Conservation (phyloP, 2,113 vertebrate genomes). For the Candoia aspera region DNA sequence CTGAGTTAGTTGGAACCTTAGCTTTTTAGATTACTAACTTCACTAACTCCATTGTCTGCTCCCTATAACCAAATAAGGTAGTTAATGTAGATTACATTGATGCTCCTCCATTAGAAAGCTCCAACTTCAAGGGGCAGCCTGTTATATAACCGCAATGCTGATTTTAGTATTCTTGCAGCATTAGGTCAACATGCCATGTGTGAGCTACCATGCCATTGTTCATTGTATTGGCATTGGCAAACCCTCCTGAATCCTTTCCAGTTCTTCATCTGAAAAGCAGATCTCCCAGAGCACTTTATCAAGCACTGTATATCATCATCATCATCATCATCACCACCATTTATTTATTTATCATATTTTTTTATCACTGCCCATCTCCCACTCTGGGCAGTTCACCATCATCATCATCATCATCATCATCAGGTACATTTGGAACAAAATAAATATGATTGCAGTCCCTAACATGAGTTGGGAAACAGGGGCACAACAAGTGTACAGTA, state of each 20-base stretch:
- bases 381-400: too few relatives aligned
- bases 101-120: neutral
- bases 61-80: neutral
- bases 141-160: neutral
- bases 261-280: neutral
- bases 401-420: neutral
- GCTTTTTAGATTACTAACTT: neutral
- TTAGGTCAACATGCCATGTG: neutral
- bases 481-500: neutral
- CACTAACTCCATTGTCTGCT: neutral
- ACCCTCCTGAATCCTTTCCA: neutral
- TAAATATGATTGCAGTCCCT: neutral
- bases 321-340: neutral
- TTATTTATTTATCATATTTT: too few relatives aligned
- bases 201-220: neutral
- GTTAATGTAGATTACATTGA: neutral
- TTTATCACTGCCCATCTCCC: too few relatives aligned
- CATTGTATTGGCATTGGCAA: neutral
- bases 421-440: neutral
- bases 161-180: neutral
- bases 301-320: neutral
- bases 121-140: too few relatives aligned
- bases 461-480: neutral
- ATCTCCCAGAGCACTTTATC: neutral
- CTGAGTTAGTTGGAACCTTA: neutral